These are phyloP conservation scores for Phyto melanocephala DNA, from an alignment of 2,888 invertebrate species.

Conservation along the genomic window DNA sequence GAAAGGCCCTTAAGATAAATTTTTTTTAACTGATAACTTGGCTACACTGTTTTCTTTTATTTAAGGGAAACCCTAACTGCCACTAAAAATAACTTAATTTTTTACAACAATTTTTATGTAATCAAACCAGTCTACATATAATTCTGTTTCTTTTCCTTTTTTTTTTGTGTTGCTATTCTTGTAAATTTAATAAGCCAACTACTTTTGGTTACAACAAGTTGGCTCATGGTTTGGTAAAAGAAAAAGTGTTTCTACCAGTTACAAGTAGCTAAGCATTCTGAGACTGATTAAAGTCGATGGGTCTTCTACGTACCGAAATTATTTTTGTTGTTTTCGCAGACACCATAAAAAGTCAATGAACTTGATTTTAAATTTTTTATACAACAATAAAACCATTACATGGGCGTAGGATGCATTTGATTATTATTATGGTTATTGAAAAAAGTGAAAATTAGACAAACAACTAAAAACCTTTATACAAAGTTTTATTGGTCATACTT, in stretches of 20 bases:
- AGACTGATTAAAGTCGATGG: neutral
- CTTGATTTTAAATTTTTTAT: conserved; percentile 2
- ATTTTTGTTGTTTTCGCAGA: conserved; percentile 2
- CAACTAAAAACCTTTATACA: conserved; percentile 10
- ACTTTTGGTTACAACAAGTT: neutral
- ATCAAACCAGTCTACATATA: neutral
- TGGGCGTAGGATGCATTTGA: conserved; percentile 24
- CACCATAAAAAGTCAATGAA: conserved; percentile 43
- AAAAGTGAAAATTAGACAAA: neutral
- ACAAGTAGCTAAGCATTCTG: conserved; percentile 24
- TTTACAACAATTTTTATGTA: neutral
- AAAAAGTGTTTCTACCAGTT: conserved; percentile 40
- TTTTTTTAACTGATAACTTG: no score
- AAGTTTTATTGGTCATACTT: neutral
- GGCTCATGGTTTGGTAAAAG: conserved; percentile 4
- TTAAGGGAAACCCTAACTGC: neutral
- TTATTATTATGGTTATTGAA: neutral
- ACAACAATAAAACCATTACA: neutral
- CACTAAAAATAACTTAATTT: neutral
- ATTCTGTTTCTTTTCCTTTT: neutral
- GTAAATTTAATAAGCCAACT: conserved; percentile 32
- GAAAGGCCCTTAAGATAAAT: no score
- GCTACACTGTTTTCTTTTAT: no score
- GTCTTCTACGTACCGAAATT: neutral
- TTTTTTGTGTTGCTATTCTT: neutral